Conservation (phyloP, 2,888 invertebrate species). For the Tupiocoris notatus region DNA sequence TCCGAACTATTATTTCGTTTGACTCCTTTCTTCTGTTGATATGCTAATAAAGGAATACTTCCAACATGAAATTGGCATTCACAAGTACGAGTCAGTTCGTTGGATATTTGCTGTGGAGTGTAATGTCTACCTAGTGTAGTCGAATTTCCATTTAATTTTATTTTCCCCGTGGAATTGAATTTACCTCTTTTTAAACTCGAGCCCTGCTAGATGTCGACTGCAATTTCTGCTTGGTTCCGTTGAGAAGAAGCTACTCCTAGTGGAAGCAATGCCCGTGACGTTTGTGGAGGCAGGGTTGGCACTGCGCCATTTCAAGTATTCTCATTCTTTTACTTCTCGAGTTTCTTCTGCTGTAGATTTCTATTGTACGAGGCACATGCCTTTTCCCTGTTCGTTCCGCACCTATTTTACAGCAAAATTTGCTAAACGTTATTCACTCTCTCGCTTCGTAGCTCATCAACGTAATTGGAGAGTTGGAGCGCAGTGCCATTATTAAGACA, state of each 20-base stretch:
- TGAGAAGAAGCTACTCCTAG: no score
- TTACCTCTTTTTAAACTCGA: not conserved
- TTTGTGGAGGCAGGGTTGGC: not conserved
- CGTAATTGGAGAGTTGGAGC: no score
- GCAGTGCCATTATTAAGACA: no score
- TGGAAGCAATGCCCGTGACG: no score
- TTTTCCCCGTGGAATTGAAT: not conserved
- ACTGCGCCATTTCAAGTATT: not conserved
- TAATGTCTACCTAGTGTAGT: not conserved
- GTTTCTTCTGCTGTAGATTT: not conserved
- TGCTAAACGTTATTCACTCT: not conserved
- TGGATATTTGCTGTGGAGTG: not conserved
- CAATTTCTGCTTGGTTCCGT: not conserved
- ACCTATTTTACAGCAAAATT: not conserved
- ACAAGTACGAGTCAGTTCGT: not conserved
- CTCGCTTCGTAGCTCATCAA: no score
- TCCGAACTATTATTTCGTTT: no score
- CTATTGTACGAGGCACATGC: not conserved
- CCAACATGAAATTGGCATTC: not conserved
- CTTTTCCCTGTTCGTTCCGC: not conserved
- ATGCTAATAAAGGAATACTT: not conserved
- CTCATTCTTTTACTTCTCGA: not conserved
- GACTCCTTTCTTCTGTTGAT: no score
- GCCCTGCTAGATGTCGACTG: not conserved
- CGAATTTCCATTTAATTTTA: not conserved